Evolutionary conservation across 2,113 vertebrate species (phyloP).

Genomic region (Thermophis baileyi): DNA sequence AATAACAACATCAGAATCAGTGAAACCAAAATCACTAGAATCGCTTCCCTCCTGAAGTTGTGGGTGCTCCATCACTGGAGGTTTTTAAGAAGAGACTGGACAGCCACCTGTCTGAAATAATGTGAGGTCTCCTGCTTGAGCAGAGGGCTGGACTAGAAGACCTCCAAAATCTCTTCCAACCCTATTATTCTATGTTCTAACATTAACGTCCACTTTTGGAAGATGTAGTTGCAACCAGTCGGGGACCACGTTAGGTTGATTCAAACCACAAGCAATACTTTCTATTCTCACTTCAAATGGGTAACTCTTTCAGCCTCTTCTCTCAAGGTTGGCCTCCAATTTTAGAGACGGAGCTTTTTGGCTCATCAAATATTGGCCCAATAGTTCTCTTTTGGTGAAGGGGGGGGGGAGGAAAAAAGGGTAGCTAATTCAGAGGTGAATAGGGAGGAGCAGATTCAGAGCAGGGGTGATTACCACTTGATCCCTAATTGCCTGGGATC

Average conservation of each 20-base stretch:
- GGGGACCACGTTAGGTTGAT: not conserved
- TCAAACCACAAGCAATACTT: no score
- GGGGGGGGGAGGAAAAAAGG: fast-evolving
- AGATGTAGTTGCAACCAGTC: not conserved
- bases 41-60: not conserved
- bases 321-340: no score
- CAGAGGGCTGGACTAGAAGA: not conserved
- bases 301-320: not conserved
- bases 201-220: not conserved
- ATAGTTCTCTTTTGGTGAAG: not conserved
- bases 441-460: not conserved
- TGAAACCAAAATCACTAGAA: not conserved
- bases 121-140: no score
- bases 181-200: not conserved
- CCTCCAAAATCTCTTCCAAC: not conserved
- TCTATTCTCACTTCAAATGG: not conserved
- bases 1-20: not conserved
- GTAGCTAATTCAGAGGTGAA: not conserved
- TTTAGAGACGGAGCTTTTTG: not conserved
- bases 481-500: not conserved
- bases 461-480: not conserved
- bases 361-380: not conserved
- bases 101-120: not conserved
- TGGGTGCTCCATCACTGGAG: not conserved
- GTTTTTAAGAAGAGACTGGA: not conserved